Evolutionary conservation across 2,888 invertebrate genomes (phyloP), one percentile per base, ranked within the genome.

Genomic region (Protodeltote pygarga): DNA sequence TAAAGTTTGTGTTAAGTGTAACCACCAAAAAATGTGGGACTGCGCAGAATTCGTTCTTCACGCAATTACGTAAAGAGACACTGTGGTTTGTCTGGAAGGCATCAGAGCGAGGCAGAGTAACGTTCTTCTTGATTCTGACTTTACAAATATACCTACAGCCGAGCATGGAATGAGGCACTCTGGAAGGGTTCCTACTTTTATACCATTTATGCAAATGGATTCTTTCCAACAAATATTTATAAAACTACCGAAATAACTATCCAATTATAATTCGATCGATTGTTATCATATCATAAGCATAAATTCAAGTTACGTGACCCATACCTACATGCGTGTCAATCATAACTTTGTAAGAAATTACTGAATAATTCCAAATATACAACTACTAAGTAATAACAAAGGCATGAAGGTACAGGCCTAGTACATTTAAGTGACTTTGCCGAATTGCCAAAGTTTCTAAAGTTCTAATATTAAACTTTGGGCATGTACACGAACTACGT

Each of bases 271-370:
- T 28, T 54, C 52, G 48, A 51, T 53, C 58, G 58, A 62, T 54
- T 39, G 69, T 37, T 39, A 28, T 19, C 28, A 32, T 21, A 17
- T 11, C 1, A 24, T 21, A 34, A 25, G 19, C 45, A 25, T 29
- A 19, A 24, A 20, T 11, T 14, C 24, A 21, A 29, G 13, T 31
- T 59, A 57, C 70, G 68, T 73, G 75, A 70, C 66, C 65, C 39
- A 58, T 44, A 63, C 63, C 54, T 48, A 31, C 8, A 38, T 58
- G 65, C 73, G 58, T 75, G 73, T 75, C 77, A 71, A 69, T 80
- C 73, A 75, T 48, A 62, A 61, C 48, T 73, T 75, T 60, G 60
- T 65, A 46, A 41, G 40, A 45, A 64, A 64, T 64, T 31, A 33
- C 35, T 1, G 16, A 37, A 37, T 28, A 33, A 21, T 27, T 27